These are phyloP conservation scores for Chaetophractus vellerosus DNA, from an alignment of 2,797 vertebrate species.

Conservation along the genomic window DNA sequence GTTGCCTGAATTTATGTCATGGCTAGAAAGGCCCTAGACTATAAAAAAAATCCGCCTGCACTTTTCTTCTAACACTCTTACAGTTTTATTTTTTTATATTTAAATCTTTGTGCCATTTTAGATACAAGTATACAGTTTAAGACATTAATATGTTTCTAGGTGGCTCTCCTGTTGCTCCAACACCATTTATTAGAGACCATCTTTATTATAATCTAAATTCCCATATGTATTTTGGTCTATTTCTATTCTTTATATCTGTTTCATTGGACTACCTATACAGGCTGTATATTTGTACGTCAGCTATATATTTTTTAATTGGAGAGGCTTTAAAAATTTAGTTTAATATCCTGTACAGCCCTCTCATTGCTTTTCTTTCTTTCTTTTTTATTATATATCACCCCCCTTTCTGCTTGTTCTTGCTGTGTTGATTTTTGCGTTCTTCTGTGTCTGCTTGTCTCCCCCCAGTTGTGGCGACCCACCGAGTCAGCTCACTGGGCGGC, in stretches of 20 bases:
- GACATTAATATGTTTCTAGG: neutral
- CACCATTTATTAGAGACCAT: neutral
- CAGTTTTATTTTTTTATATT: neutral
- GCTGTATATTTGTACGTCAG: neutral
- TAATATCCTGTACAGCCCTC: neutral
- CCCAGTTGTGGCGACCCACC: too few species aligned
- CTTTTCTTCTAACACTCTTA: neutral
- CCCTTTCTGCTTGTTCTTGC: too few species aligned
- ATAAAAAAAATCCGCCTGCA: neutral
- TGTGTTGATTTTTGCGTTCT: too few species aligned
- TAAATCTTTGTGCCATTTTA: neutral
- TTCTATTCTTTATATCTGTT: neutral
- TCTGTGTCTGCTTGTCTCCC: too few species aligned
- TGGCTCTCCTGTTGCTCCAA: neutral
- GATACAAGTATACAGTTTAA: neutral
- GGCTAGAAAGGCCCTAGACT: neutral
- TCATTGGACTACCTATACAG: neutral
- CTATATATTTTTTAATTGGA: constrained; percentile 1
- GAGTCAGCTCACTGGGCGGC: too few species aligned
- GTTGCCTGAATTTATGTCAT: neutral
- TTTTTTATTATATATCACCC: too few species aligned
- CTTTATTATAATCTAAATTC: neutral
- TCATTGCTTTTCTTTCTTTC: neutral
- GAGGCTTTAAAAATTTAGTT: constrained; percentile 17
- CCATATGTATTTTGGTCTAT: neutral